phyloP scores from a whole-genome alignment of 1,140 invertebrate species.

The Zaprionus tsacasi region DNA sequence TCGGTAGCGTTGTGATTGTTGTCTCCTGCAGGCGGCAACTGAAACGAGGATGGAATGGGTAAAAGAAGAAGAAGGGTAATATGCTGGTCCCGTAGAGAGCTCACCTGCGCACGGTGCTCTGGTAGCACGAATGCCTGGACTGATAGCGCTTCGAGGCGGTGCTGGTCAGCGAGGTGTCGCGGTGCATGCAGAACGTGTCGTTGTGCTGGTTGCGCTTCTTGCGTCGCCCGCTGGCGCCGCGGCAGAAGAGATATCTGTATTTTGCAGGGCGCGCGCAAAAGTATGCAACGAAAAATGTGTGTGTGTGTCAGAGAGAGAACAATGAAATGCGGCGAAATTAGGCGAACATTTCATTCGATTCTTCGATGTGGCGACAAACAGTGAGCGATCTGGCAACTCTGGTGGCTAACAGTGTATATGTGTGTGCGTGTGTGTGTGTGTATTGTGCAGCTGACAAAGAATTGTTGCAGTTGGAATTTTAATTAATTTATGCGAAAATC shows the following conservation, averaged over 20 bases:
- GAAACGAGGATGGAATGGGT: not conserved
- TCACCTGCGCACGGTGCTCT: conserved; percentile 81
- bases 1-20: conserved; percentile 73
- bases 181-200: conserved; percentile 80
- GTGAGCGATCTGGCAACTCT: not conserved
- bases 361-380: not conserved
- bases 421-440: not conserved
- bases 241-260: conserved; percentile 79
- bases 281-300: not conserved
- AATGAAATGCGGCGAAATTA: conserved; percentile 2
- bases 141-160: conserved; percentile 79
- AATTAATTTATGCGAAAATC: conserved; percentile 8
- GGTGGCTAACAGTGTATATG: not conserved
- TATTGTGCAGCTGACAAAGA: not conserved
- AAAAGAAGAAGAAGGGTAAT: no score
- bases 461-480: not conserved
- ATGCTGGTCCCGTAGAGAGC: not conserved
- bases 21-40: conserved; percentile 78
- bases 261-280: not conserved
- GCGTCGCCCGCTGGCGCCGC: conserved; percentile 60
- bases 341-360: not conserved
- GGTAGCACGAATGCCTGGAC: conserved; percentile 75
- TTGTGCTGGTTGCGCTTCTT: conserved; percentile 73
- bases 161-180: conserved; percentile 82
- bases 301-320: not conserved